Percentiles rank a stretch among this genome's conserved stretches.
Evolutionary conservation across 2,888 invertebrate species (phyloP).

Genomic region (Sinopyrophorus schimmeli): DNA sequence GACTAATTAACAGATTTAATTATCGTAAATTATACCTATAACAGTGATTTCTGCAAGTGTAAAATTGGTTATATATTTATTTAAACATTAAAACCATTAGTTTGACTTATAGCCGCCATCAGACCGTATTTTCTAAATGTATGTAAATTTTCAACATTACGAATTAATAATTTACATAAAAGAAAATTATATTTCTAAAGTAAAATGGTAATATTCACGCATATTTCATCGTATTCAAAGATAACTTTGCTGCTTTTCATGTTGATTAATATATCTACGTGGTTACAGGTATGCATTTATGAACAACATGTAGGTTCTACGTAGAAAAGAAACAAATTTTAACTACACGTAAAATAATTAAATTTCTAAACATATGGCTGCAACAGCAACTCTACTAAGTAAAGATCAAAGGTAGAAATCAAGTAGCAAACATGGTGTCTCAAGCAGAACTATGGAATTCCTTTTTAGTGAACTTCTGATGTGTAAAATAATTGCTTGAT

Average conservation of each 20-base stretch:
- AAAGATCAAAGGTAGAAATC: slow-evolving; percentile 24
- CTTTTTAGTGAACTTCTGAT: slow-evolving; percentile 50
- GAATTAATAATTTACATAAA: too few relatives aligned
- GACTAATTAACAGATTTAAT: slow-evolving; percentile 48
- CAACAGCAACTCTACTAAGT: slow-evolving; percentile 8
- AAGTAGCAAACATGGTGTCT: slow-evolving; percentile 24
- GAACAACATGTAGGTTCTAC: not conserved
- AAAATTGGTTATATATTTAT: slow-evolving; percentile 24
- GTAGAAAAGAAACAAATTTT: not conserved
- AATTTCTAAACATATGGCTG: slow-evolving; percentile 10
- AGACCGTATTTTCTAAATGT: slow-evolving; percentile 2
- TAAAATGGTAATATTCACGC: too few relatives aligned
- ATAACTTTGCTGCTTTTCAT: too few relatives aligned
- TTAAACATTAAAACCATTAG: slow-evolving; percentile 15
- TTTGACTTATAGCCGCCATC: not conserved
- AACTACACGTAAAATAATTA: slow-evolving; percentile 22
- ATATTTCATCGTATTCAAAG: too few relatives aligned
- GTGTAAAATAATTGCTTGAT: slow-evolving; percentile 53
- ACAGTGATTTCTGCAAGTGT: slow-evolving; percentile 27
- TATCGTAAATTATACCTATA: slow-evolving; percentile 43
- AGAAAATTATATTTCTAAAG: too few relatives aligned
- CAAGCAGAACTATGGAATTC: slow-evolving; percentile 34
- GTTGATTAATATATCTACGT: too few relatives aligned
- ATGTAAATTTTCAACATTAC: too few relatives aligned
- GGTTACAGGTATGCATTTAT: too few relatives aligned